phyloP scores from a whole-genome alignment of 2,888 invertebrate species.

The Cephus runcator region DNA sequence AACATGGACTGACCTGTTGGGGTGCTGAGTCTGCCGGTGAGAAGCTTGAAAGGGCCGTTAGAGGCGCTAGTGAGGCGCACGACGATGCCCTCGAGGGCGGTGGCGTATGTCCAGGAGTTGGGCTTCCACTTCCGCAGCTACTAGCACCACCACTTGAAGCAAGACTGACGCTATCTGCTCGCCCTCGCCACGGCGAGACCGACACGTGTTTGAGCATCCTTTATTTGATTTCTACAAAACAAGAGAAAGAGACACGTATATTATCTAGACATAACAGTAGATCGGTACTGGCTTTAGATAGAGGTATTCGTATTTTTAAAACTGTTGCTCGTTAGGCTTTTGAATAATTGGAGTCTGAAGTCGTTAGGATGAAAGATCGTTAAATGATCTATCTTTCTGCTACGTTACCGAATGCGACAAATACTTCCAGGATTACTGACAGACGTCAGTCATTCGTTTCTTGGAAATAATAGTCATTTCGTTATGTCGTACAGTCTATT shows the following conservation, averaged over 20 bases:
- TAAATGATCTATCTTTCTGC: neutral
- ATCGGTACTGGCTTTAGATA: neutral
- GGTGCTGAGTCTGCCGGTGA: conserved; percentile 57
- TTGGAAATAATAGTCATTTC: neutral
- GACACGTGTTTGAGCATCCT: conserved; percentile 92
- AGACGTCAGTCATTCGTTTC: neutral
- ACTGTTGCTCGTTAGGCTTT: neutral
- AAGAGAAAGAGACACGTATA: neutral
- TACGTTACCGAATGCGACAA: neutral
- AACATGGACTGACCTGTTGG: conserved; percentile 55
- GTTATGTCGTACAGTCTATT: neutral
- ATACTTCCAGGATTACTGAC: neutral
- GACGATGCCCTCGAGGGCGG: conserved; percentile 63
- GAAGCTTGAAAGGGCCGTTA: conserved; percentile 59
- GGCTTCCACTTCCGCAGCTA: conserved; percentile 77
- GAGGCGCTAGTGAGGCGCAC: conserved; percentile 60
- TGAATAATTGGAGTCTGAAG: neutral
- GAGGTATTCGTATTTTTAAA: neutral
- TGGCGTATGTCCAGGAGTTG: conserved; percentile 76
- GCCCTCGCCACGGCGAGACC: conserved; percentile 85
- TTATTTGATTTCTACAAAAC: conserved; percentile 6
- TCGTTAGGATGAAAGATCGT: neutral
- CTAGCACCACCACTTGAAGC: conserved; percentile 72
- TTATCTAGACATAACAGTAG: neutral
- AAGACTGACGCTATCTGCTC: conserved; percentile 85